Evolutionary conservation across 92 coral and sea anemone genomes (phyloP).

Genomic region (Umimayanthus kanabou): DNA sequence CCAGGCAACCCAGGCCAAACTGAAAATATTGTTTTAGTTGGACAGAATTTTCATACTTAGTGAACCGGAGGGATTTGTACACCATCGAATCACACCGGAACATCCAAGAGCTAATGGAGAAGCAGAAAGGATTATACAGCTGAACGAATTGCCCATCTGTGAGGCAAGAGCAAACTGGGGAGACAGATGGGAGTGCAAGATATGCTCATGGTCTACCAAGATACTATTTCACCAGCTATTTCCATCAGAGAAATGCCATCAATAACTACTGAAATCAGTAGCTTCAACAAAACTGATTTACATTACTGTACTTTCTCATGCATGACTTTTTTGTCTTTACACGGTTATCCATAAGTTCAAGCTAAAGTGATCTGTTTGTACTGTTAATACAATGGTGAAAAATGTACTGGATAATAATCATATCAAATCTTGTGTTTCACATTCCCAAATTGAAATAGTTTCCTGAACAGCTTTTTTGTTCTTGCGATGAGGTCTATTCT

Average conservation of each 20-base stretch:
- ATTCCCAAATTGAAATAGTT: constrained; percentile 50
- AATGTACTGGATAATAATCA: no score
- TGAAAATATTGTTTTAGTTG: no score
- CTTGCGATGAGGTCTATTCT: constrained; percentile 42
- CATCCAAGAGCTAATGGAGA: no score
- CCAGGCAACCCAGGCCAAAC: no score
- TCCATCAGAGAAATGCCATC: constrained; percentile 43
- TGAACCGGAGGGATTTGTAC: no score
- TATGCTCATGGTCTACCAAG: not conserved
- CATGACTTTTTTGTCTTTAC: not conserved
- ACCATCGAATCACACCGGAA: no score
- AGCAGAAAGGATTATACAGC: no score
- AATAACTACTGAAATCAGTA: constrained; percentile 45
- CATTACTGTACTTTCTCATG: not conserved
- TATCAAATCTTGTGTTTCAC: constrained; percentile 13
- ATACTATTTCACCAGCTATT: constrained; percentile 31
- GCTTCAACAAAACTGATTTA: constrained; percentile 9
- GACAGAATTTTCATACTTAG: no score
- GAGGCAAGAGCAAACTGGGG: no score
- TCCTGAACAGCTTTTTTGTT: constrained; percentile 40
- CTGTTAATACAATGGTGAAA: not conserved
- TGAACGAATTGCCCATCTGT: no score
- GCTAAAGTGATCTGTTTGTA: not conserved
- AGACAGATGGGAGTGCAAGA: no score
- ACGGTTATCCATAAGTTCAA: not conserved